Evolutionary conservation across 2,113 vertebrate species (phyloP).

Genomic region (Rallus limicola): DNA sequence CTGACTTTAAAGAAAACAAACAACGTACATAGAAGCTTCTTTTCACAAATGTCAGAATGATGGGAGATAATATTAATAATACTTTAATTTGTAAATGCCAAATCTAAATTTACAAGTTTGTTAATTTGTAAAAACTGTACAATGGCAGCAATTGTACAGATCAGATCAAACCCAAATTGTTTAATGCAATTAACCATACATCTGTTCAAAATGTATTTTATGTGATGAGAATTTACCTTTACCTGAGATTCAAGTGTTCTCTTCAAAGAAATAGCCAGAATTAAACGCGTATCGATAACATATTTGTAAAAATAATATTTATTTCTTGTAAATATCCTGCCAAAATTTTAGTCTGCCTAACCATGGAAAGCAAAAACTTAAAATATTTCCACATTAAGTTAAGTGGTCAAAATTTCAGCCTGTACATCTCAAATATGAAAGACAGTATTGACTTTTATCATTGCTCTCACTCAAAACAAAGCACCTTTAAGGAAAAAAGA

Average conservation of each 20-base stretch:
- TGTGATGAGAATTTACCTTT: neutral
- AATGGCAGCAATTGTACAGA: neutral
- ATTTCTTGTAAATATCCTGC: neutral
- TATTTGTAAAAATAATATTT: neutral
- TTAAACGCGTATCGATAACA: neutral
- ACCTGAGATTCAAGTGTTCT: neutral
- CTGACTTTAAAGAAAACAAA: neutral
- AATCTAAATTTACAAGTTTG: neutral
- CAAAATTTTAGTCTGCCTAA: neutral
- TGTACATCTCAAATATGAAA: neutral
- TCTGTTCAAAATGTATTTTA: neutral
- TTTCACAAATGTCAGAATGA: neutral
- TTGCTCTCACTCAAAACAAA: conserved; percentile 38
- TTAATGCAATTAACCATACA: neutral
- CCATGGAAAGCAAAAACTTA: neutral
- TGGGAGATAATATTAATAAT: neutral
- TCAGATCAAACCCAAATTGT: neutral
- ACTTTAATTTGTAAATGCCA: neutral
- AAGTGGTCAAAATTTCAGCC: neutral
- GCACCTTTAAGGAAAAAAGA: conserved; percentile 4
- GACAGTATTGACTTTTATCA: conserved; percentile 16
- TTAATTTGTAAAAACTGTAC: neutral
- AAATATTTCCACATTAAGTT: neutral
- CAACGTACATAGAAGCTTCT: neutral
- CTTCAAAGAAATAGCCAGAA: neutral